These are phyloP conservation scores for Daphoenositta chrysoptera DNA, from an alignment of 2,113 vertebrate species.

Conservation along the genomic window DNA sequence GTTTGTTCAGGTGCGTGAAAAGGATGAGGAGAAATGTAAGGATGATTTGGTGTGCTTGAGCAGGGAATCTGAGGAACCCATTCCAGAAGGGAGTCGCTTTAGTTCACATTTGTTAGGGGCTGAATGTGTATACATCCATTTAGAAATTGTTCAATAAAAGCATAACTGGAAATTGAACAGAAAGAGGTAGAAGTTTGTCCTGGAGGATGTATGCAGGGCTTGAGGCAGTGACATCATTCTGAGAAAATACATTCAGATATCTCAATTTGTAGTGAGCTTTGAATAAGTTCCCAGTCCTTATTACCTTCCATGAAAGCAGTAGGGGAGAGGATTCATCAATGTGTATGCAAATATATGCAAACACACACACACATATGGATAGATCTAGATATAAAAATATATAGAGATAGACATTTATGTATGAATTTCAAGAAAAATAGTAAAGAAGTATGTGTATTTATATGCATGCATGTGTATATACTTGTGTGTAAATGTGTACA, in stretches of 20 bases:
- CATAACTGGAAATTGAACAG: not conserved
- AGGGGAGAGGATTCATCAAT: not conserved
- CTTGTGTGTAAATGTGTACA: not conserved
- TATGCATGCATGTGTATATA: fast-evolving
- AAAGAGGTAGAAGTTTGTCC: not conserved
- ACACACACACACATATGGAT: not conserved
- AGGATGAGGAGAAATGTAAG: not conserved
- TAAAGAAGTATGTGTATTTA: not conserved
- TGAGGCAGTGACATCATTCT: not conserved
- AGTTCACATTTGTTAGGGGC: not conserved
- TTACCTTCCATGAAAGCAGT: not conserved
- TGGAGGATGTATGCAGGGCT: not conserved
- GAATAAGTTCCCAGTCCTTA: not conserved
- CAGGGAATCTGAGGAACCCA: not conserved
- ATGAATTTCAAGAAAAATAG: not conserved
- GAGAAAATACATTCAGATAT: not conserved
- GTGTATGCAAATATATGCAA: not conserved
- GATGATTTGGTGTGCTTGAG: not conserved
- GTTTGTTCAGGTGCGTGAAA: not conserved
- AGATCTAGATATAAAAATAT: not conserved
- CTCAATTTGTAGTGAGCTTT: not conserved
- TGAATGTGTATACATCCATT: not conserved
- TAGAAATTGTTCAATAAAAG: not conserved
- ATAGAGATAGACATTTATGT: not conserved
- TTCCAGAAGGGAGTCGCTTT: not conserved